These are phyloP conservation scores for Synchiropus splendidus DNA, from an alignment of 2,113 vertebrate species.

Conservation along the genomic window DNA sequence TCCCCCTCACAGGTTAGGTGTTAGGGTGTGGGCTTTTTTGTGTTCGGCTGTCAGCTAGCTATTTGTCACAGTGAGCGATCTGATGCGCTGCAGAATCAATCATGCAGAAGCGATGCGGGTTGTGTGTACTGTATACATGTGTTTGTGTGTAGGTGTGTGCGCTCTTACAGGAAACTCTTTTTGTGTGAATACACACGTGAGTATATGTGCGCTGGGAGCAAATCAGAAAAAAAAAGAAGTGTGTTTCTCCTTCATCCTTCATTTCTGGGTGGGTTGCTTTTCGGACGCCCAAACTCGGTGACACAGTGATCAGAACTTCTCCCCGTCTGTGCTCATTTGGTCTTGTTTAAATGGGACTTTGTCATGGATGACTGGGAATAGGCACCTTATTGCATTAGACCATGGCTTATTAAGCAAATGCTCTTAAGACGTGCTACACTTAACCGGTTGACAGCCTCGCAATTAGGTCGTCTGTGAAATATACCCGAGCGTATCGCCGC, in stretches of 20 bases:
- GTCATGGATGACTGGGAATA: conserved; percentile 70
- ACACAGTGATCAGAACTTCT: too few relatives aligned
- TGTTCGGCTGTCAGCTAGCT: conserved; percentile 59
- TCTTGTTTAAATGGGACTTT: conserved; percentile 63
- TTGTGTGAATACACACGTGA: conserved; percentile 30
- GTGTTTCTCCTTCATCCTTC: conserved; percentile 5
- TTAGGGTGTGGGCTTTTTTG: conserved; percentile 59
- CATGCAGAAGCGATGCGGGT: conserved; percentile 43
- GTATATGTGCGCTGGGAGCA: conserved; percentile 16
- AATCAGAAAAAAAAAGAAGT: conserved; percentile 13
- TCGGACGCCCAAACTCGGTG: too few relatives aligned
- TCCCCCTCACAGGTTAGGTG: conserved; percentile 65
- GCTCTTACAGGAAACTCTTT: conserved; percentile 15
- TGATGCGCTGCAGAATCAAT: conserved; percentile 62
- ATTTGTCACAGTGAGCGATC: conserved; percentile 73
- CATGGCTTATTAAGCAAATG: conserved; percentile 70
- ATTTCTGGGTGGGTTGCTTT: too few relatives aligned
- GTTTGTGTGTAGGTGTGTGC: conserved; percentile 16
- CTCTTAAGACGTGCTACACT: conserved; percentile 67
- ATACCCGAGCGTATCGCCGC: conserved; percentile 55
- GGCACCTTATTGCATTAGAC: conserved; percentile 70
- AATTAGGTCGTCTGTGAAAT: conserved; percentile 61
- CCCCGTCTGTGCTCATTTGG: too few relatives aligned
- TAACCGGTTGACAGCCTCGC: conserved; percentile 67
- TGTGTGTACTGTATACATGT: conserved; percentile 36